Evolutionary conservation across 2,888 invertebrate genomes (phyloP), one percentile per base, ranked within the genome.

Genomic region (Phragmatobia fuliginosa): DNA sequence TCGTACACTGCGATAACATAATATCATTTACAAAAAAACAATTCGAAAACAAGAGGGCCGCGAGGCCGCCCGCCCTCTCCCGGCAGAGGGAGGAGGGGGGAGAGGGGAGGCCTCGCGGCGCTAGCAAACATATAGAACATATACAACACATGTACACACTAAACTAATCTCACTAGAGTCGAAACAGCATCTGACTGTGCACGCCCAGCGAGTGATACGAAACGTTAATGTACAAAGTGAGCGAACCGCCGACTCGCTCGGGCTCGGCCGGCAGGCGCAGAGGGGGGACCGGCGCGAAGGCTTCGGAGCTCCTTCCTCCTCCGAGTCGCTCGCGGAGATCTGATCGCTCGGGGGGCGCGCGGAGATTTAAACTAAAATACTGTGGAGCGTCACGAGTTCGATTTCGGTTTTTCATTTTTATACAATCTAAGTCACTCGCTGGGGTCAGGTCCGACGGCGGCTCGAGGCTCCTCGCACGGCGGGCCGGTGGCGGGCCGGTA

Each of bases 91-190:
- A n/a, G n/a, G 38, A 3, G 49, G 31, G n/a, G 36, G 8, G 10
- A 7, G n/a, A 28, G 41, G 41, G 36, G 28, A 11, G 66, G 11
- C 41, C 66, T 45, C 65, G 68, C 66, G 59, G 49, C 63, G 68
- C 25, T 62, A 33, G 62, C 68, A 56, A 58, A 70, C 70, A 56
- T 65, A 68, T 70, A 72, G 41, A 69, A 64, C 77, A 78, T 78
- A 82, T 74, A 76, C 75, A 80, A 76, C 72, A 73, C 81, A 74
- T 74, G 75, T 81, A 82, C 75, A 81, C 74, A 72, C 76, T 79
- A 81, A 66, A 63, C 83, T 88, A 88, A 81, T 88, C 87, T 88
- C 89, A 89, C 89, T 88, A 83, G 84, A 86, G 83, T 81, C 87
- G 85, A 84, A 81, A 87, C 88, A 85, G 85, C 87, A 82, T 78